Evolutionary conservation across 2,113 vertebrate genomes (phyloP).

Genomic region (Acanthisitta chloris): DNA sequence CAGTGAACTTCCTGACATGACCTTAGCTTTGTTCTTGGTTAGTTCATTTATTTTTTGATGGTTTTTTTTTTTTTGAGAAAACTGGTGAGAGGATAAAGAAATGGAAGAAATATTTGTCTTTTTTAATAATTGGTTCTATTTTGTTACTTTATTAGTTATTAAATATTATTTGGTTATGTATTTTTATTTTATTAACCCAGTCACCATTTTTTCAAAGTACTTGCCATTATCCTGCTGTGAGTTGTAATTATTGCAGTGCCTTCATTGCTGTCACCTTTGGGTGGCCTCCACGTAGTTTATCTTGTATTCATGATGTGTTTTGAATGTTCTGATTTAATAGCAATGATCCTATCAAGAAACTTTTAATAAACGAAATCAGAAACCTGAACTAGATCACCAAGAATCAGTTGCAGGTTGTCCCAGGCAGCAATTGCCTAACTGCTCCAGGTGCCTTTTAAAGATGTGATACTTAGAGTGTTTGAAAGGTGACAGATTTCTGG

Average conservation of each 20-base stretch:
- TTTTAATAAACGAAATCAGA: not conserved
- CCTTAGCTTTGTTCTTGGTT: not conserved
- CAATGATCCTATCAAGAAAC: not conserved
- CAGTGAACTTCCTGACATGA: not conserved
- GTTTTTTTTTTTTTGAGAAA: not conserved
- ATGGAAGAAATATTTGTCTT: not conserved
- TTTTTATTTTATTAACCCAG: not conserved
- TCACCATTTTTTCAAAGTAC: not conserved
- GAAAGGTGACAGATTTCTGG: not conserved
- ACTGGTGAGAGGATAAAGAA: not conserved
- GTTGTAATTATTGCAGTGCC: not conserved
- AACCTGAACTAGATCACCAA: not conserved
- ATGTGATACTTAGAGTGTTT: rapidly evolving
- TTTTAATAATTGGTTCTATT: not conserved
- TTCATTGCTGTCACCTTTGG: not conserved
- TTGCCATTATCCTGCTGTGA: not conserved
- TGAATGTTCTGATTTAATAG: not conserved
- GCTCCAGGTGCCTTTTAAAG: not conserved
- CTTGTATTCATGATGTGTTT: not conserved
- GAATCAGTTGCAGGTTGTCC: not conserved
- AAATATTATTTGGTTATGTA: not conserved
- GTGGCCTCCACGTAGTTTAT: not conserved
- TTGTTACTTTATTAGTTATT: not conserved
- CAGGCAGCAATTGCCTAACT: not conserved
- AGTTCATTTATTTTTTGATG: not conserved